These are phyloP conservation scores for Hyperopisus bebe DNA, from an alignment of 2,113 vertebrate genomes.

Conservation along the genomic window DNA sequence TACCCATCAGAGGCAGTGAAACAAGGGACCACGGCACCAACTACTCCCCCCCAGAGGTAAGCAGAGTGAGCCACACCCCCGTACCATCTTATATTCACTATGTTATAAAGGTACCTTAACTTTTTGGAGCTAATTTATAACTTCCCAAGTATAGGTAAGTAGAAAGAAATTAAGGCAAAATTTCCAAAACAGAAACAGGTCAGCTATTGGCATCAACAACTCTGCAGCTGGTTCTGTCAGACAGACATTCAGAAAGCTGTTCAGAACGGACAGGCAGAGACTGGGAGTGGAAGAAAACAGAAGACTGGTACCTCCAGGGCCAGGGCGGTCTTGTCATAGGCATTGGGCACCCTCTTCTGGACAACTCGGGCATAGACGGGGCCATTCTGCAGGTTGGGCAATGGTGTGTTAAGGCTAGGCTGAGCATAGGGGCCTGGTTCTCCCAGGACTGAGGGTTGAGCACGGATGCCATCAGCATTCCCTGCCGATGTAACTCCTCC, in stretches of 20 bases:
- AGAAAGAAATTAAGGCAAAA: neutral
- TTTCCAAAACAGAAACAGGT: neutral
- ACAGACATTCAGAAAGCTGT: neutral
- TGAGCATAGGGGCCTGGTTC: conserved; percentile 97
- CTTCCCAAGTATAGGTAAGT: neutral
- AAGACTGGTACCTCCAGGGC: conserved; percentile 82
- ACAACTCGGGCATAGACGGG: conserved; percentile 94
- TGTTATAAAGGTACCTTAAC: neutral
- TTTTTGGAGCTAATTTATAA: neutral
- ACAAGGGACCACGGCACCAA: neutral
- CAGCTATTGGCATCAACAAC: neutral
- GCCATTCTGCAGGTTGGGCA: conserved; percentile 98
- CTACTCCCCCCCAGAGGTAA: neutral
- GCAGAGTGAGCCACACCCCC: neutral
- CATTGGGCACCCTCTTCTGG: conserved; percentile 99
- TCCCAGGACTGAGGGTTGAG: conserved; percentile 72
- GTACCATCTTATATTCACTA: neutral
- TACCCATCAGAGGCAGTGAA: neutral
- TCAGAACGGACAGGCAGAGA: neutral
- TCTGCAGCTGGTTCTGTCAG: neutral
- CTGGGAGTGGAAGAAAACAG: neutral
- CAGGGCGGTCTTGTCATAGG: conserved; percentile 99
- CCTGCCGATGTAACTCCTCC: conserved; percentile 51
- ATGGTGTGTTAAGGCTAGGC: conserved; percentile 85
- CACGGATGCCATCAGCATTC: conserved; percentile 75